Conservation (phyloP, 1,140 invertebrate genomes). For the Scaptodrosophila lebanonensis region DNA sequence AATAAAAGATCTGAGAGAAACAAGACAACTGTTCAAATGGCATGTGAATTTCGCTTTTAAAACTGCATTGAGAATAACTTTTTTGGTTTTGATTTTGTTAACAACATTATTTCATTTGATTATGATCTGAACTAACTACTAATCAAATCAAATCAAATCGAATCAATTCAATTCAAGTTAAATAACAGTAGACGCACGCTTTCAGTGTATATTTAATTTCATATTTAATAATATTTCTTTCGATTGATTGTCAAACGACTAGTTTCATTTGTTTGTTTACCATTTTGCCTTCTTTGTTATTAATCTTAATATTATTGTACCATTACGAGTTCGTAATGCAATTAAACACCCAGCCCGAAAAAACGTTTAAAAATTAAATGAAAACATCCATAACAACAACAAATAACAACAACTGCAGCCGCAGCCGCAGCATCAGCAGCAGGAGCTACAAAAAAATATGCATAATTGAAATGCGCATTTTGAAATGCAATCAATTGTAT, state of each 20-base stretch:
- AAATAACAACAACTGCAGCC: too few species aligned
- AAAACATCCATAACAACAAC: too few species aligned
- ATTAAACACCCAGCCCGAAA: too few species aligned
- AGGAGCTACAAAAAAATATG: too few species aligned
- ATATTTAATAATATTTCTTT: constrained; percentile 14
- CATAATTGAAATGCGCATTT: too few species aligned
- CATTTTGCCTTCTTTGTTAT: constrained; percentile 6
- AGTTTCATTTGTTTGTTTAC: constrained; percentile 16
- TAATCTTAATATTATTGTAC: too few species aligned
- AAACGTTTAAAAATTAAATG: neutral
- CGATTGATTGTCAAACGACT: constrained; percentile 10
- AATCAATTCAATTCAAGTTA: constrained; percentile 29
- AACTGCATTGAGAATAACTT: constrained; percentile 44
- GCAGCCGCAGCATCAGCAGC: too few species aligned
- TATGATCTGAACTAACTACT: too few species aligned
- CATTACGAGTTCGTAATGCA: too few species aligned
- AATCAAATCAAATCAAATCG: constrained; percentile 29
- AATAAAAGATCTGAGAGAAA: constrained; percentile 28
- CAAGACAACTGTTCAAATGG: constrained; percentile 37
- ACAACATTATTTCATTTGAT: too few species aligned
- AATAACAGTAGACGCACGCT: constrained; percentile 62
- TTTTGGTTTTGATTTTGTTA: constrained; percentile 30
- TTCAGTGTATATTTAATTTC: constrained; percentile 48
- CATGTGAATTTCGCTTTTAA: constrained; percentile 71
- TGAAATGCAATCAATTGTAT: too few species aligned